phyloP scores from a whole-genome alignment of 2,113 vertebrate genomes.

The Condylura cristata region DNA sequence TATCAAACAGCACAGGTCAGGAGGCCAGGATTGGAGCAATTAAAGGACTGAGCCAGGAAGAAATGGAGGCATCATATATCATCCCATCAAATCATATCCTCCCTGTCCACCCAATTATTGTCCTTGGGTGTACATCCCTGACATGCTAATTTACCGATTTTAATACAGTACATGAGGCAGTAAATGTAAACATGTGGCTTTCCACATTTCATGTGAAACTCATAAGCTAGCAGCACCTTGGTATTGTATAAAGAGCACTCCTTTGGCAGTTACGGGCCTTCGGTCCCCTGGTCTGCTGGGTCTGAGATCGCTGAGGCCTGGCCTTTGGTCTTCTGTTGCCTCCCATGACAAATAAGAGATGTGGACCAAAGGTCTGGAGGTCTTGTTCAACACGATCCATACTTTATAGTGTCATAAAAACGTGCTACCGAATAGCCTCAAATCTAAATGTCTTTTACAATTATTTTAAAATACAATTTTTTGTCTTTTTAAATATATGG shows the following conservation, averaged over 20 bases:
- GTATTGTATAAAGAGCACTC: neutral
- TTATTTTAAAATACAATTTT: neutral
- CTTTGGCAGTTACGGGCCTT: neutral
- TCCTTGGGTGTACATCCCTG: neutral
- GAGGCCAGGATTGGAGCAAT: too few species aligned
- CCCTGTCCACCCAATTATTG: neutral
- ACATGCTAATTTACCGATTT: neutral
- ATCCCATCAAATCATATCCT: neutral
- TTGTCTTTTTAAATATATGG: neutral
- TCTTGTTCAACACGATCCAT: neutral
- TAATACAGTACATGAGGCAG: neutral
- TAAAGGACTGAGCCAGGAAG: neutral
- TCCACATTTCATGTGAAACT: neutral
- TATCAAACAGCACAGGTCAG: neutral
- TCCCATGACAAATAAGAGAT: fast-evolving
- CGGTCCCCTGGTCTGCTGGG: neutral
- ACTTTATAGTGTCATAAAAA: neutral
- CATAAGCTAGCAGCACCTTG: neutral
- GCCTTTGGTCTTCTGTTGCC: neutral
- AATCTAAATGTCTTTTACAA: neutral
- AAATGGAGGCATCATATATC: neutral
- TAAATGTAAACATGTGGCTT: neutral
- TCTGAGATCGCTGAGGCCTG: neutral
- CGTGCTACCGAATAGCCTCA: neutral
- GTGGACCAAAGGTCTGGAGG: neutral